A percentile compares a stretch with the other conserved stretches of the same genome.
phyloP scores from a whole-genome alignment of 2,113 vertebrate genomes.

The Herpailurus yagouaroundi region DNA sequence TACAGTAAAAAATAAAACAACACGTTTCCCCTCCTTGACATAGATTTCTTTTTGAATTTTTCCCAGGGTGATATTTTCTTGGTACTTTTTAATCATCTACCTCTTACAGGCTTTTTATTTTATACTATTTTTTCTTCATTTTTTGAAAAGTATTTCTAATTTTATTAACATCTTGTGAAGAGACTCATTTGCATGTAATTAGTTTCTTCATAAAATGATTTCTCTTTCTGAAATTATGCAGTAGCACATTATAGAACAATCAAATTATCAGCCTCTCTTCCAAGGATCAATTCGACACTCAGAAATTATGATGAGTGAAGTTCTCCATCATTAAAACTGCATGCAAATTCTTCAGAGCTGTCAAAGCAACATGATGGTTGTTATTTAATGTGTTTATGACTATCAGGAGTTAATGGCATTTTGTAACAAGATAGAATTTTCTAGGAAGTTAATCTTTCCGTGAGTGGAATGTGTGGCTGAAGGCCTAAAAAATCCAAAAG shows the following conservation, averaged over 20 bases:
- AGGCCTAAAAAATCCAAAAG: constrained; percentile 52
- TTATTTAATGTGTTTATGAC: constrained; percentile 82
- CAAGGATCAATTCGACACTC: constrained; percentile 76
- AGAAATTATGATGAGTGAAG: constrained; percentile 76
- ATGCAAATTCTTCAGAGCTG: constrained; percentile 78
- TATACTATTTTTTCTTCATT: constrained; percentile 70
- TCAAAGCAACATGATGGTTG: constrained; percentile 72
- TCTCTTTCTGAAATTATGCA: constrained; percentile 80
- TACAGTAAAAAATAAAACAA: not conserved
- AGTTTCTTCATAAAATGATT: constrained; percentile 79
- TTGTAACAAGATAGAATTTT: constrained; percentile 70
- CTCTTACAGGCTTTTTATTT: constrained; percentile 54
- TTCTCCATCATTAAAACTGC: constrained; percentile 81
- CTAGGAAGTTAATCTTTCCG: constrained; percentile 72
- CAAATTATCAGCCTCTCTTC: constrained; percentile 79
- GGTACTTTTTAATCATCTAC: constrained; percentile 63
- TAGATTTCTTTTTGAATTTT: not conserved
- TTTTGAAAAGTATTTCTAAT: constrained; percentile 70
- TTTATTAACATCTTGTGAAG: constrained; percentile 78
- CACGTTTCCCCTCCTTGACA: not conserved
- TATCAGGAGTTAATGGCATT: constrained; percentile 74
- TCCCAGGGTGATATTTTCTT: not conserved
- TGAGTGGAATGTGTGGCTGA: not conserved
- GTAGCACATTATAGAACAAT: constrained; percentile 83
- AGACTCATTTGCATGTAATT: constrained; percentile 83